Conservation (phyloP, 2,888 invertebrate genomes). For the Nineta flava region DNA sequence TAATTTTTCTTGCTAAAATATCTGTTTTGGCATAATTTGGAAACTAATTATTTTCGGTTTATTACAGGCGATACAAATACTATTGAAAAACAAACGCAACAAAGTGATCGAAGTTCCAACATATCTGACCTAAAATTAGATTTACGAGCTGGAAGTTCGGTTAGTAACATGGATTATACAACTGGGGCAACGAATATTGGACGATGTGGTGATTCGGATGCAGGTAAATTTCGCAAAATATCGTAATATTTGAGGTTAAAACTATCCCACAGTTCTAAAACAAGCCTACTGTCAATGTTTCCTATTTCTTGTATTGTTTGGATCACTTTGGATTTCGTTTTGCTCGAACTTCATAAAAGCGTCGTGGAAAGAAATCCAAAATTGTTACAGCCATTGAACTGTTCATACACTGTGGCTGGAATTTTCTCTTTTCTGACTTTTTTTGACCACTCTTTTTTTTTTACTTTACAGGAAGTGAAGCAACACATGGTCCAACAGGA, state of each 20-base stretch:
- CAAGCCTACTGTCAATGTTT: no score
- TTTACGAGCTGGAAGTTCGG: slow-evolving; percentile 65
- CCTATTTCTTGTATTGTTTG: no score
- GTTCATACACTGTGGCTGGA: no score
- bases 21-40: neutral
- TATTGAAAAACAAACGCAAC: slow-evolving; percentile 43
- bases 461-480: slow-evolving; percentile 2
- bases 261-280: no score
- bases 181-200: slow-evolving; percentile 17
- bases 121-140: slow-evolving; percentile 86
- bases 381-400: no score
- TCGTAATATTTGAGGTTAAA: no score
- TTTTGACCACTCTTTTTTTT: no score
- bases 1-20: neutral
- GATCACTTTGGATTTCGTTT: no score
- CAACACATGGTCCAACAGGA: slow-evolving; percentile 22
- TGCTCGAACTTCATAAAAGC: no score
- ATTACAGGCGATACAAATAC: slow-evolving; percentile 33
- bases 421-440: no score
- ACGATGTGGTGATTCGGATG: slow-evolving; percentile 32
- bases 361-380: no score
- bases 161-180: slow-evolving; percentile 52
- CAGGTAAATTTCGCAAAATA: slow-evolving; percentile 20
- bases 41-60: no score
- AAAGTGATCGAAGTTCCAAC: slow-evolving; percentile 80